Percentiles rank a stretch among this genome's conserved stretches.
Conservation (phyloP, 2,113 vertebrate species). For the Pithys albifrons region DNA sequence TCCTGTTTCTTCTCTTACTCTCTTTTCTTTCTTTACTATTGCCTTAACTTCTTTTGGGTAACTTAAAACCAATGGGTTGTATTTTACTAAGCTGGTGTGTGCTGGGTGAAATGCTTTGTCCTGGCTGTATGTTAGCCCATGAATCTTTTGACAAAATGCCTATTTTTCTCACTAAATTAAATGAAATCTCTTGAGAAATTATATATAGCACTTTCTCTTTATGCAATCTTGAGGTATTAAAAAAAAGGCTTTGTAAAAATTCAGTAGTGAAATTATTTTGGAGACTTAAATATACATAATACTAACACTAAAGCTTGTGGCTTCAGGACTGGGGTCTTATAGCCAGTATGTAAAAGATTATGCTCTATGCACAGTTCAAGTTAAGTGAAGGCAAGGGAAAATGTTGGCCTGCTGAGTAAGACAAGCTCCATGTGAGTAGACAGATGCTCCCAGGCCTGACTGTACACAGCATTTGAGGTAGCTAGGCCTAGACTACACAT, state of each 20-base stretch:
- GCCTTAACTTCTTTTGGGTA: background rate
- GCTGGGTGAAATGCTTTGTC: background rate
- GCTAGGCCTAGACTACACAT: too few species aligned
- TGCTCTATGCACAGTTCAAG: background rate
- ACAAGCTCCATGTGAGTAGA: background rate
- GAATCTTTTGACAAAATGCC: background rate
- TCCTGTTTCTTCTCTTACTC: background rate
- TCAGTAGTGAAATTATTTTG: background rate
- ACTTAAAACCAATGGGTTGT: background rate
- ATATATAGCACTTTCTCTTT: background rate
- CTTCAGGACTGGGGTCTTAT: background rate
- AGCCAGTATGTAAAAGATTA: background rate
- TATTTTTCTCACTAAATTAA: background rate
- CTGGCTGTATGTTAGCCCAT: background rate
- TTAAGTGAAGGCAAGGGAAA: background rate
- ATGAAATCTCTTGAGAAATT: background rate
- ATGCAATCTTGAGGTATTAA: background rate
- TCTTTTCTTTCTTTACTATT: background rate
- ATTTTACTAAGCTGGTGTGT: background rate
- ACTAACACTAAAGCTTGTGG: background rate
- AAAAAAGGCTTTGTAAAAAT: background rate
- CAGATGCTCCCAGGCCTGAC: background rate
- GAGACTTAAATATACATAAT: background rate
- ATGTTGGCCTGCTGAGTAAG: background rate
- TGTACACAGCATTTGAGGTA: background rate